A percentile compares a stretch with the other conserved stretches of the same genome.
Conservation (phyloP, 2,113 vertebrate species). For the Oceanites oceanicus region DNA sequence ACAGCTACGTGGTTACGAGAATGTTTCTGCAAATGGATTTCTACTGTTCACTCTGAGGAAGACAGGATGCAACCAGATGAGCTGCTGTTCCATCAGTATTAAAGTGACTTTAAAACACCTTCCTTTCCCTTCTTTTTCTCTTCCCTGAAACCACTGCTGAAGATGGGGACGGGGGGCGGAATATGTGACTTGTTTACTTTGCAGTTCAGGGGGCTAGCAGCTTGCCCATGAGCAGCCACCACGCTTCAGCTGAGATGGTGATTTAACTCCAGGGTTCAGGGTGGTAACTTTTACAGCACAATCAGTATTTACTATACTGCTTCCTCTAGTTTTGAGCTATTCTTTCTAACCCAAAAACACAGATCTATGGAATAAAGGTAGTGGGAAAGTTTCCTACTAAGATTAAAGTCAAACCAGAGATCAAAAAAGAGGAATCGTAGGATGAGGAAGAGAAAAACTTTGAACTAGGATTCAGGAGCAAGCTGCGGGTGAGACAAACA, state of each 20-base stretch:
- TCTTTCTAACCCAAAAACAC: neutral
- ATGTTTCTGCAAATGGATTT: neutral
- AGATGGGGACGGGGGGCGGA: neutral
- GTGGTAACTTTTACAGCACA: neutral
- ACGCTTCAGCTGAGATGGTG: neutral
- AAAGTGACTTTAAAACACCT: neutral
- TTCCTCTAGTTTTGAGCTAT: neutral
- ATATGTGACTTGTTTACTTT: neutral
- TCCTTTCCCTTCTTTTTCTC: neutral
- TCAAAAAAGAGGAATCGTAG: rapidly evolving
- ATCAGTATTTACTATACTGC: neutral
- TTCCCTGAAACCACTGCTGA: neutral
- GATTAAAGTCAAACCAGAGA: neutral
- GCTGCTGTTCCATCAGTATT: neutral
- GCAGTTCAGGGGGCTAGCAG: neutral
- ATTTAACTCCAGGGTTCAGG: neutral
- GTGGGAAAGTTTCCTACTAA: neutral
- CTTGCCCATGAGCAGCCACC: neutral
- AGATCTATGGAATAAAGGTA: neutral
- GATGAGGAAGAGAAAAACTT: neutral
- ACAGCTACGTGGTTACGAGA: neutral
- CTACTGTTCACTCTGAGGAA: neutral
- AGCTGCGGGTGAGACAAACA: neutral
- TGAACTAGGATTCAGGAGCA: neutral
- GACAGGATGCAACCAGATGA: neutral